phyloP scores from a whole-genome alignment of 2,888 invertebrate genomes.

The Pollenia labialis region DNA sequence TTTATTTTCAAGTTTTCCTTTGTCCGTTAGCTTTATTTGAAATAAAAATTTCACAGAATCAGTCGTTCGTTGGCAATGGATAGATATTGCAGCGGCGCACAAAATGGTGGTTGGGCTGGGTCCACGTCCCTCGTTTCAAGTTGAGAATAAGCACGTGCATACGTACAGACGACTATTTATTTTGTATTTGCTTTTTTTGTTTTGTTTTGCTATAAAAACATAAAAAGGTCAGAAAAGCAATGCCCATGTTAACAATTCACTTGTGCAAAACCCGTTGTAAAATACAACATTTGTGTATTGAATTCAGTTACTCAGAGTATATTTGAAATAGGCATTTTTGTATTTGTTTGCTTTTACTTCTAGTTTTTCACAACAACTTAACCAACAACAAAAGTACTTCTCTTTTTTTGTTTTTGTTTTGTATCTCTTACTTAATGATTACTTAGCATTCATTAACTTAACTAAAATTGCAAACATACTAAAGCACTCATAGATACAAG shows the following conservation, averaged over 20 bases:
- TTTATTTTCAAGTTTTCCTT: slow-evolving; percentile 22
- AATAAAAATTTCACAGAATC: slow-evolving; percentile 46
- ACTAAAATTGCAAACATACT: not conserved
- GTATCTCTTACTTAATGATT: slow-evolving; percentile 50
- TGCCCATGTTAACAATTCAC: slow-evolving; percentile 40
- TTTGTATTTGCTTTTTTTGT: slow-evolving; percentile 15
- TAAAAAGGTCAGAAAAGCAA: slow-evolving; percentile 16
- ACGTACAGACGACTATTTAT: slow-evolving; percentile 1
- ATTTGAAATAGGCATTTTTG: not conserved
- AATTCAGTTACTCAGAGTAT: not conserved
- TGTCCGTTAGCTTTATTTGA: slow-evolving; percentile 51
- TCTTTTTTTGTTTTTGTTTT: slow-evolving; percentile 11
- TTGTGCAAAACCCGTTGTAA: slow-evolving; percentile 38
- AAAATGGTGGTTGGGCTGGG: slow-evolving; percentile 69
- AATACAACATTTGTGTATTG: not conserved
- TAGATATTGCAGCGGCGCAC: slow-evolving; percentile 67
- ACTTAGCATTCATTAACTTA: slow-evolving; percentile 35
- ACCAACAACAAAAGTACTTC: not conserved
- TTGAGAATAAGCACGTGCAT: slow-evolving; percentile 71
- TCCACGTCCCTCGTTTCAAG: slow-evolving; percentile 52
- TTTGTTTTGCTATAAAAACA: not conserved
- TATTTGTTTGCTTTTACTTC: not conserved
- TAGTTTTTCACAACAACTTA: not conserved
- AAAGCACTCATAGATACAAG: not conserved
- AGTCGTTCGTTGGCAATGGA: slow-evolving; percentile 72